Base-by-base conservation (phyloP, 2,888 invertebrate species). In the Dorcus hopei region DNA sequence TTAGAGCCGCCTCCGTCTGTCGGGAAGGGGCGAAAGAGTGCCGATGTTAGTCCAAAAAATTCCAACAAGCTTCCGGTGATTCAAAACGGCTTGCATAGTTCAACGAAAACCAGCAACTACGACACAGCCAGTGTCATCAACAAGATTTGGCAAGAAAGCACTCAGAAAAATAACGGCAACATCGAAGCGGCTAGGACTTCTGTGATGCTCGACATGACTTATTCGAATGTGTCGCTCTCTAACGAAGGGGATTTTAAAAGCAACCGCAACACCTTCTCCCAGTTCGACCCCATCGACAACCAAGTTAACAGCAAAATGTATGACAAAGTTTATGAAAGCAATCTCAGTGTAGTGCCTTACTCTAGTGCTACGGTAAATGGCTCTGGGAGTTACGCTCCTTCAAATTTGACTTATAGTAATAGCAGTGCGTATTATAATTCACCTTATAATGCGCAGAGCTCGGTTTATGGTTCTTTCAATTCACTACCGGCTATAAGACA, bases 141-240 rank as follows among this genome's bases (percentile, higher is more conserved):
- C 70, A 76, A 78, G 65, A 82, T 83, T 50, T 83, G 83, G 82
- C 79, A 79, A 53, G 82, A 83, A 50, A 74, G 67, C 11, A 68
- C 69, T 9, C 67, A 67, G 4, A 64, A 65, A 54, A 68, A 69
- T 54, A 56, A 49, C 9, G 56, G 56, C n/a, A 57, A 53, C 49
- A 11, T 49, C 11, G 48, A 52, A 41, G 52, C 48, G 16, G 9
- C 49, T 7, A 56, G 43, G 38, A 59, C 55, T 49, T 59, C 59
- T 6, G 42, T 56, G 8, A 16, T 39, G 9, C 16, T 51, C 3
- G 39, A 39, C 39, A 38, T 23, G n/a, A 42, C n/a, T 6, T 51
- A 50, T 23, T 19, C 40, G 47, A 52, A 47, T 19, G 16, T 45
- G 14, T 16, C 16, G 9, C 9, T 9, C 23, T 11, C 3, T 45